Conservation (phyloP, 2,113 vertebrate genomes). For the Embiotoca jacksoni region DNA sequence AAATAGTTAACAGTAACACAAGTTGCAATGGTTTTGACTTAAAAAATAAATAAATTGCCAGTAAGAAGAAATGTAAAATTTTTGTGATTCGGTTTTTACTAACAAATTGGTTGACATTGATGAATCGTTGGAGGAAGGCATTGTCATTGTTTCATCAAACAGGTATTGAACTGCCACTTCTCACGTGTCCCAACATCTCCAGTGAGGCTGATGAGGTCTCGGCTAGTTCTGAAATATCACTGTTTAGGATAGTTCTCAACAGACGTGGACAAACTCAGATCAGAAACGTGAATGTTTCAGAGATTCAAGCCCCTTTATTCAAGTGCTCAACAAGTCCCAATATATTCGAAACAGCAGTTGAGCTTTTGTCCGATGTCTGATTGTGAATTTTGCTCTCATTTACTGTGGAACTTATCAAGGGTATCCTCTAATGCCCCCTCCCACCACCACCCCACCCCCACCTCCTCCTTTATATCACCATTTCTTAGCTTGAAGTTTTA, state of each 20-base stretch:
- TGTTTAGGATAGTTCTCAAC: background rate
- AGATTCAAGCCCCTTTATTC: background rate
- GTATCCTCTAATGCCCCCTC: background rate
- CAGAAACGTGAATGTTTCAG: background rate
- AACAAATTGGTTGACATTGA: constrained; percentile 7
- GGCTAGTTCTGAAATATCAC: background rate
- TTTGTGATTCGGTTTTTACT: background rate
- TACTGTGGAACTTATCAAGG: background rate
- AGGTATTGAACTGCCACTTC: background rate
- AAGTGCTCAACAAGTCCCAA: background rate
- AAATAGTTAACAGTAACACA: constrained; percentile 14
- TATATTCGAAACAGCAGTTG: background rate
- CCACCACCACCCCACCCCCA: too few relatives aligned
- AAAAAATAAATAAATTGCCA: background rate
- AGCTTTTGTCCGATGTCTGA: constrained; percentile 7
- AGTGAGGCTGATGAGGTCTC: background rate
- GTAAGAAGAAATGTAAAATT: background rate
- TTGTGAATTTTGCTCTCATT: background rate
- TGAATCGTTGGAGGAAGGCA: background rate
- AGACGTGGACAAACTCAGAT: constrained; percentile 7
- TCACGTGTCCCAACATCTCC: background rate
- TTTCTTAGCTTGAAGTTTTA: constrained; percentile 32
- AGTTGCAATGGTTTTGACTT: constrained; percentile 15
- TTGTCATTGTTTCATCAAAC: too few relatives aligned
- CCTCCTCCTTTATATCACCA: constrained; percentile 5